These are phyloP conservation scores for Augochlora pura DNA, from an alignment of 1,140 invertebrate species.

Conservation along the genomic window DNA sequence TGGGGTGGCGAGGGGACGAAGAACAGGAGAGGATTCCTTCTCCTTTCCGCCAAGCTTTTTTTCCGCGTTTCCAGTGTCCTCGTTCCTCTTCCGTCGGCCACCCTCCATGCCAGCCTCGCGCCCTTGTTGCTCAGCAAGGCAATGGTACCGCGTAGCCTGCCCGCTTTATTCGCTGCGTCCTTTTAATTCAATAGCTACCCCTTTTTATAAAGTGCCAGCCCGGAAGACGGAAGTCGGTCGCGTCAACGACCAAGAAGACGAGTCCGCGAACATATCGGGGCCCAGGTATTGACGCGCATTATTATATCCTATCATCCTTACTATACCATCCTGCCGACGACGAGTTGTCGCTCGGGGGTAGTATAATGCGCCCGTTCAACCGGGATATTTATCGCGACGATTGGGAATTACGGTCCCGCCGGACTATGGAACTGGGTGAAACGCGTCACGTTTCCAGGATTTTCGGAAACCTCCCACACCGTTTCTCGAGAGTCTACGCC, in stretches of 20 bases:
- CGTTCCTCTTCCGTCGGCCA: conserved; percentile 2
- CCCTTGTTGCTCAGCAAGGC: neutral
- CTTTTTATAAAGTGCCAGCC: conserved; percentile 63
- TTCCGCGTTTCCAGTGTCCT: conserved; percentile 31
- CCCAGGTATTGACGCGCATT: neutral
- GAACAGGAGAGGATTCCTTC: conserved; percentile 64
- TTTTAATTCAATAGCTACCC: conserved; percentile 77
- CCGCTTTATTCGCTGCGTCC: conserved; percentile 65
- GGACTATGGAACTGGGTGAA: neutral
- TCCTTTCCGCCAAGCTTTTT: conserved; percentile 53
- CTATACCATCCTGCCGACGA: neutral
- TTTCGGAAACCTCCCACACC: neutral
- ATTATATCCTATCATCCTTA: neutral
- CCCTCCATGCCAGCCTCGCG: conserved; percentile 2
- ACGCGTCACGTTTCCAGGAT: neutral
- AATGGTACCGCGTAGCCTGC: conserved; percentile 22
- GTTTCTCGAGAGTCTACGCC: neutral
- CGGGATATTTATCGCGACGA: neutral
- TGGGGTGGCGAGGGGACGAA: conserved; percentile 35
- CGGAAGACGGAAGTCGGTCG: conserved; percentile 52
- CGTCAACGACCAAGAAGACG: conserved; percentile 18
- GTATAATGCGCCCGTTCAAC: neutral
- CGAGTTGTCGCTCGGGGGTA: neutral
- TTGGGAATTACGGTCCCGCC: neutral
- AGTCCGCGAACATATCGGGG: conserved; percentile 14